Evolutionary conservation across 2,113 vertebrate species (phyloP), one percentile per base, ranked within the genome.

Genomic region (Ammodramus savannarum): DNA sequence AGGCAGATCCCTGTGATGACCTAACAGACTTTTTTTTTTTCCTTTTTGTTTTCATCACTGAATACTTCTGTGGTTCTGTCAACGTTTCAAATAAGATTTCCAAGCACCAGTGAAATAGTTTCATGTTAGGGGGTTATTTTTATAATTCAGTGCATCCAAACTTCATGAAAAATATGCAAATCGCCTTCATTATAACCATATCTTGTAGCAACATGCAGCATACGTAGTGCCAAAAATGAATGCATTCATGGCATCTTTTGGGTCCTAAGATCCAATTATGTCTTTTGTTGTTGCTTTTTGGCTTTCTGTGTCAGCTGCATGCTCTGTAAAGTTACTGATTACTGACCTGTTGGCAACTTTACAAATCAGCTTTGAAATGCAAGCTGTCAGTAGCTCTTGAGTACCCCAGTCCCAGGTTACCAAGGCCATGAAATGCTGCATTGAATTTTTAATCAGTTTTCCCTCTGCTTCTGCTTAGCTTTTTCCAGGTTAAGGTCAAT

Each of bases 151-250:
- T 91, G 91, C 85, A 95, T 95, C 95, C 87, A 68, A 97, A 96
- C 94, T 80, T 96, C 94, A 91, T 94, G 83, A 94, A 95, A 97
- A 95, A 94, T 97, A 97, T 96, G 95, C 94, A 96, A 95, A 97
- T 97, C 32, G 38, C 68, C 83, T 93, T 94, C 85, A 96, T 97
- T 96, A 95, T 95, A 95, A 95, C 84, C 96, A 89, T 96, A 96
- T 96, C 94, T 96, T 94, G 94, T 93, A 84, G 41, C 94, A 96
- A 96, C 94, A 96, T 94, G 89, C 92, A 90, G 93, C 89, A 83
- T 83, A 58, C 51, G 0, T 82, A 90, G 91, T 85, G 92, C 94
- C 95, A 95, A 67, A 94, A 97, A 96, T 88, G 93, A 96, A 96
- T 94, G 92, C 91, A 90, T 93, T 96, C 92, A 92, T 91, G 76